Conservation (phyloP, 1,140 invertebrate genomes). For the Mizuhopecten yessoensis region DNA sequence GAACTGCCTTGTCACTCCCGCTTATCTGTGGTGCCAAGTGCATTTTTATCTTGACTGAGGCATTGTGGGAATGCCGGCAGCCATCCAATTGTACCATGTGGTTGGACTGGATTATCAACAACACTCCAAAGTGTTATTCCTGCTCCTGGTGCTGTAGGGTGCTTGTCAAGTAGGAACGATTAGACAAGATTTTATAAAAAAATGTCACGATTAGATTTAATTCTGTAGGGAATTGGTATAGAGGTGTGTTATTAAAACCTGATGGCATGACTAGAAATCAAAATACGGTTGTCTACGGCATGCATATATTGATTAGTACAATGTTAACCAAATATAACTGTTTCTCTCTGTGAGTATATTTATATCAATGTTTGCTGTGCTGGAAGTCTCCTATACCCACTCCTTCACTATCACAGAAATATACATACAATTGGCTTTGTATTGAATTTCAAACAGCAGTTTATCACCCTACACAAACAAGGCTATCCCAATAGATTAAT, state of each 20-base stretch:
- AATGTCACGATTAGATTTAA: not conserved
- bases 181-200: conserved; percentile 3
- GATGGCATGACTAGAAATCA: not conserved
- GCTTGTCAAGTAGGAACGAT: not conserved
- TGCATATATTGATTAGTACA: not conserved
- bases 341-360: not conserved
- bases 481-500: conserved; percentile 29
- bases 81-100: conserved; percentile 16
- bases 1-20: not conserved
- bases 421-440: not conserved
- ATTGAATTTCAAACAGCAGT: not conserved
- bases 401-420: not conserved
- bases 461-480: not conserved
- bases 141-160: not conserved
- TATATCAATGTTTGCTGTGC: not conserved
- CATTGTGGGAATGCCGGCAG: conserved; percentile 36
- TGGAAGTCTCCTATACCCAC: too few relatives aligned
- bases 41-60: conserved; percentile 16
- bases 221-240: not conserved
- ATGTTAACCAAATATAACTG: not conserved
- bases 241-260: not conserved
- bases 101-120: not conserved
- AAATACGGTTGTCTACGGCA: not conserved
- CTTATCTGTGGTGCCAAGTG: conserved; percentile 15
- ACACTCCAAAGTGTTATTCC: not conserved